Base-by-base conservation (phyloP, 2,797 vertebrate genomes). In the Alauda arvensis region DNA sequence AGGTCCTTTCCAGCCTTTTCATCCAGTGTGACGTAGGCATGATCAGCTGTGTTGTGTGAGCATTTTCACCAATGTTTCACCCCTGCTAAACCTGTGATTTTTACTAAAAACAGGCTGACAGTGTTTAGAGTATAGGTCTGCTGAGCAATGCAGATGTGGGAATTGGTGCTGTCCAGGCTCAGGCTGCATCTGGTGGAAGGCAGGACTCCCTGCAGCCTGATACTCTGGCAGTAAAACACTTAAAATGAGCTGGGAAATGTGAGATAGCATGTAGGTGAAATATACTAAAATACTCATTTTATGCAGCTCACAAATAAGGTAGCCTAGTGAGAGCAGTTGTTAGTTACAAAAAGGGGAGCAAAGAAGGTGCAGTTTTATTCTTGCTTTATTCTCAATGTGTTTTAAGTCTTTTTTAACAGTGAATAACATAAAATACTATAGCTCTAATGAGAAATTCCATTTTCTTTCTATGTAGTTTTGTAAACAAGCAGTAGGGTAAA, bases 131-230 rank as follows among this genome's bases (percentile, higher is more conserved):
- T 15, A 2, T 67, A 42, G 9, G 18, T 67, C 19, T 42, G 34
- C 34, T 16, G 8, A 60, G 31, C 26, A 60, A 21, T 11, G 25
- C 7, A 14, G 9, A 6, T 79, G 26, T 79, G 34, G 46, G 21
- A 46, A 21, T 62, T 1, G 1, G 14, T 0, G 0, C 26, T 72
- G 21, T 59, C 46, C 0, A 0, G 26, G 18, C 34, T 60, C 46
- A 31, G 60, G 26, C 26, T 42, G 42, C 1, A 0, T 42, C 6
- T 1, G 0, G 48, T 25, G 26, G 31, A 60, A 48, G 23, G 23
- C 76, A 74, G 49, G 17, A 26, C 12, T 39, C 43, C 14, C 42
- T 48, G 43, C 62, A 62, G 17, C 17, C n/a, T 68, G 21, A 42
- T 74, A 19, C 43, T 40, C 26, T 84, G 39, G 31, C 28, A 75